Conservation (phyloP, 2,888 invertebrate genomes). For the Callinectes sapidus region DNA sequence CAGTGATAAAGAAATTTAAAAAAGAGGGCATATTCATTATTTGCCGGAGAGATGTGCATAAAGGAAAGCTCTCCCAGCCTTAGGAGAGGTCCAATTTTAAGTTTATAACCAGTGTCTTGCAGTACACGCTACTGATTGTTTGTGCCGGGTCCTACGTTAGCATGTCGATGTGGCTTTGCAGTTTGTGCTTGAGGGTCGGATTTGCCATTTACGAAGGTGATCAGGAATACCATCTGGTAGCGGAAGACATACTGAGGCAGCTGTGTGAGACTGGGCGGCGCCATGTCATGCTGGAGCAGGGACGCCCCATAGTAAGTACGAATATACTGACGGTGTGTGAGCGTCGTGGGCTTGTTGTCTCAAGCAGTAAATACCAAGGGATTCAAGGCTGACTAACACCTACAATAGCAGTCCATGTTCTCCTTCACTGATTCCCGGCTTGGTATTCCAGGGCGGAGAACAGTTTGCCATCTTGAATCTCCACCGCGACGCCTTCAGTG, state of each 20-base stretch:
- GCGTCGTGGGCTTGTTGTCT: neutral
- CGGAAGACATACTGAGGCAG: neutral
- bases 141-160: neutral
- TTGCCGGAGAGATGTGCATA: neutral
- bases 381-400: neutral
- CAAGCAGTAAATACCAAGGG: neutral
- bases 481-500: neutral
- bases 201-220: neutral
- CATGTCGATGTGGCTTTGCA: neutral
- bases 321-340: neutral
- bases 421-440: neutral
- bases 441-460: neutral
- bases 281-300: neutral
- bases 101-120: neutral
- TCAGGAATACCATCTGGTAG: neutral
- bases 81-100: neutral
- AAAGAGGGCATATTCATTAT: too few relatives aligned
- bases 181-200: neutral
- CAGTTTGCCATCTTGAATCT: neutral
- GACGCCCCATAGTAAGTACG: neutral
- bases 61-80: neutral
- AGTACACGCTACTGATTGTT: neutral
- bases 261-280: neutral
- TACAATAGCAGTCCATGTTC: neutral
- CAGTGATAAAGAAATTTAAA: too few relatives aligned